A percentile compares a stretch with the other conserved stretches of the same genome.
Conservation (phyloP, 2,888 invertebrate genomes). For the Napeogenes inachia region DNA sequence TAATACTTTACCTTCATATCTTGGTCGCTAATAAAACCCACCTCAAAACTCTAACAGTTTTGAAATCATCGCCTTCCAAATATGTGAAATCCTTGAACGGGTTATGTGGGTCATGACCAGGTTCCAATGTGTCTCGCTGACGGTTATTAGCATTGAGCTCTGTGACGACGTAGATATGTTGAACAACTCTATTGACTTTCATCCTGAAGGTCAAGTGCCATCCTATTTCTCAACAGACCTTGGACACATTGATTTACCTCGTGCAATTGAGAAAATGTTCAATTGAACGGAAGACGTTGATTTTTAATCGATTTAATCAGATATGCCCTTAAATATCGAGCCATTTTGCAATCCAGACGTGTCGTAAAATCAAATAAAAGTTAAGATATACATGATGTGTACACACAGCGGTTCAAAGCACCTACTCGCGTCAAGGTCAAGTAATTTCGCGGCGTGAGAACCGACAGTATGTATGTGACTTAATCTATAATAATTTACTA, state of each 20-base stretch:
- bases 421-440: conserved; percentile 64
- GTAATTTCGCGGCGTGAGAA: conserved; percentile 71
- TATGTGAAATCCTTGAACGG: conserved; percentile 76
- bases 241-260: conserved; percentile 72
- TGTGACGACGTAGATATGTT: conserved; percentile 62
- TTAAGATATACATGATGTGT: conserved; percentile 8
- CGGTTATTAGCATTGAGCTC: conserved; percentile 71
- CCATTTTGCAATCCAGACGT: conserved; percentile 1
- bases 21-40: conserved; percentile 55
- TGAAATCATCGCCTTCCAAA: conserved; percentile 74
- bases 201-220: conserved; percentile 77
- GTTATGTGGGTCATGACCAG: conserved; percentile 74
- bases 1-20: conserved; percentile 43
- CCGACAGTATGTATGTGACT: conserved; percentile 59
- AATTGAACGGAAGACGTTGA: conserved; percentile 66
- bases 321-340: conserved; percentile 1
- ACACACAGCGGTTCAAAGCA: conserved; percentile 41
- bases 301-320: conserved; percentile 53
- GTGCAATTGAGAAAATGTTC: conserved; percentile 45
- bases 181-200: conserved; percentile 76
- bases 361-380: conserved; percentile 7
- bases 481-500: conserved; percentile 73
- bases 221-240: conserved; percentile 77
- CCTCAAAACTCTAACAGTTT: conserved; percentile 64
- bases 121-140: conserved; percentile 69